Percentiles rank a stretch among this genome's conserved stretches.
These are phyloP conservation scores for Ylistrum balloti DNA, from an alignment of 1,140 invertebrate genomes.

Conservation along the genomic window DNA sequence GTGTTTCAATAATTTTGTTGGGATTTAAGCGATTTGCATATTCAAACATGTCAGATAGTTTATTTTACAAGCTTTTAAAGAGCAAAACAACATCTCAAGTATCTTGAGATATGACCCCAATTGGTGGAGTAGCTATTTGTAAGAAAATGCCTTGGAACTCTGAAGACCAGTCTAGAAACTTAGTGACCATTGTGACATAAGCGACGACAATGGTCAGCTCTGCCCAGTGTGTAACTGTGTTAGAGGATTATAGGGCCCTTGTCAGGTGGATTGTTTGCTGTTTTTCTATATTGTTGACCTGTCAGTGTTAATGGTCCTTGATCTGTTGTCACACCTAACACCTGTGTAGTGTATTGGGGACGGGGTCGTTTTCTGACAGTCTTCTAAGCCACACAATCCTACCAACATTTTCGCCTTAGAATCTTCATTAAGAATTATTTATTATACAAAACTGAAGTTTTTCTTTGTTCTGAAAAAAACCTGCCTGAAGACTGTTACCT, in stretches of 20 bases:
- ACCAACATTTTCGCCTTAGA: background rate
- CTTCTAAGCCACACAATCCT: background rate
- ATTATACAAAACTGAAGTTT: too few relatives aligned
- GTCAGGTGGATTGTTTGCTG: background rate
- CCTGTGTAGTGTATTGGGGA: background rate
- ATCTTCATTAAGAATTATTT: too few relatives aligned
- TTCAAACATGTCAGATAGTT: constrained; percentile 29
- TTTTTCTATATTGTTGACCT: constrained; percentile 28
- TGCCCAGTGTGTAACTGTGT: background rate
- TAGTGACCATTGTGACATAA: background rate
- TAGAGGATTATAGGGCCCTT: background rate
- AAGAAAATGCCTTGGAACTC: background rate
- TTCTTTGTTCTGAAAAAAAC: too few relatives aligned
- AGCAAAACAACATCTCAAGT: background rate
- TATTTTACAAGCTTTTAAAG: constrained; percentile 21
- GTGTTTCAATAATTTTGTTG: constrained; percentile 1
- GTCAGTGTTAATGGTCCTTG: constrained; percentile 17
- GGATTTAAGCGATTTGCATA: background rate
- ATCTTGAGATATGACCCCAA: background rate
- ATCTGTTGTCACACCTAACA: constrained; percentile 32
- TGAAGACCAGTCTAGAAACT: background rate
- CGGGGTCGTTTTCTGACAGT: background rate
- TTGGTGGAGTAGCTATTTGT: background rate
- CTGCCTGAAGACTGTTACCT: too few relatives aligned
- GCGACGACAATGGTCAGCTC: background rate